Evolutionary conservation across 2,113 vertebrate genomes (phyloP), one percentile per base, ranked within the genome.

Genomic region (Barbus barbus): DNA sequence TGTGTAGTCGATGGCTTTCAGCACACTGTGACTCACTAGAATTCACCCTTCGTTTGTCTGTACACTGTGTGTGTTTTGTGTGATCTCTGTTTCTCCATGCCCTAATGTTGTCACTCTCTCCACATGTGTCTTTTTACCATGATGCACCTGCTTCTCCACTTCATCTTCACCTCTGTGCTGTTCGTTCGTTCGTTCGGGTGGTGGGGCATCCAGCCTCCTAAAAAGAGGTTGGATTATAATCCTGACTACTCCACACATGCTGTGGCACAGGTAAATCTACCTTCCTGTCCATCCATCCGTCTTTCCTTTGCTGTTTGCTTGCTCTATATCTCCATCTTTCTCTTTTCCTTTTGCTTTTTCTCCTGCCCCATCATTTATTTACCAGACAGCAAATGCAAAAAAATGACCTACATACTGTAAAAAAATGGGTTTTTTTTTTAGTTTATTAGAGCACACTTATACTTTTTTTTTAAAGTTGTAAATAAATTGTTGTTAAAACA

Each of bases 201-300:
- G 60, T 22, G 91, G 92, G 93, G 92, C 92, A 16, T 92, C 90
- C 95, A 99, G 98, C 98, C 98, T 96, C 98, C 98, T 97, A 99
- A 99, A 99, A 99, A 98, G 95, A 94, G 96, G 91, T 96, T 99
- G 97, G 98, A 99, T 94, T 99, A 97, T 97, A 96, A 97, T 95
- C 98, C 94, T 96, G 97, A 98, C 91, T 95, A 91, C 94, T 95
- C 96, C 92, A 90, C 96, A 89, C 95, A 92, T 95, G 93, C 95
- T 93, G 94, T 93, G 90, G 95, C 96, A 72, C 96, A 99, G 98
- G 98, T 99, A 99, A 98, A 93, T 63, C 85, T 89, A 82, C 83
- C 86, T 83, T 83, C 80, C 84, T 46, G 46, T 81, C 78, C 44
- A 31, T 78, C 58, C 36, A 16, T 36, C 9, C 80, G 0, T 65